phyloP scores from a whole-genome alignment of 2,797 vertebrate species.

The Moxostoma hubbsi region DNA sequence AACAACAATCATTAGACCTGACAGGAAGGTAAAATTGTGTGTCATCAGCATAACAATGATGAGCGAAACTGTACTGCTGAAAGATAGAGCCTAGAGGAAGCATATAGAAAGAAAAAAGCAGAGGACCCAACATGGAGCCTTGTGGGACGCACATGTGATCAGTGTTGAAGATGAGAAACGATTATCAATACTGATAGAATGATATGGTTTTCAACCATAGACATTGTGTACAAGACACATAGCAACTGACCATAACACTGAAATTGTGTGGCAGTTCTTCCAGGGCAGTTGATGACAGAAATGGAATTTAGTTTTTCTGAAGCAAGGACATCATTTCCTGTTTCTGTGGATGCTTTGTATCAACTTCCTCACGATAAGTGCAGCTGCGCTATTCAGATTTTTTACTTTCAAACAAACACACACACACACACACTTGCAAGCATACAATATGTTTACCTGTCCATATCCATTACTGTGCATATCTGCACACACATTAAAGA shows the following conservation, averaged over 20 bases:
- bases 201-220: too few species aligned
- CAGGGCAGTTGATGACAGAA: not conserved
- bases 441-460: not conserved
- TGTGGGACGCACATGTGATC: too few species aligned
- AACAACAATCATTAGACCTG: too few species aligned
- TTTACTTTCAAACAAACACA: not conserved
- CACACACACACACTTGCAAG: not conserved
- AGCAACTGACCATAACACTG: not conserved
- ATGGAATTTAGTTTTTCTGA: conserved; percentile 35
- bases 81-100: too few species aligned
- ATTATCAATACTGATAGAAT: too few species aligned
- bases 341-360: conserved; percentile 22
- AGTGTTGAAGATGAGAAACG: too few species aligned
- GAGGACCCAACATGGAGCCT: too few species aligned
- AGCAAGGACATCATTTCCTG: conserved; percentile 24
- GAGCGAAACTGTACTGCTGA: too few species aligned
- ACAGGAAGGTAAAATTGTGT: too few species aligned
- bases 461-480: not conserved
- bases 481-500: not conserved
- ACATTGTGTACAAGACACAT: too few species aligned
- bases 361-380: conserved; percentile 37
- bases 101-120: too few species aligned
- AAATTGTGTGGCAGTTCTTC: not conserved
- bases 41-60: too few species aligned
- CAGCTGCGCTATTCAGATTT: conserved; percentile 10